These are phyloP conservation scores for Crax fasciolata DNA, from an alignment of 2,797 vertebrate species.

Conservation along the genomic window DNA sequence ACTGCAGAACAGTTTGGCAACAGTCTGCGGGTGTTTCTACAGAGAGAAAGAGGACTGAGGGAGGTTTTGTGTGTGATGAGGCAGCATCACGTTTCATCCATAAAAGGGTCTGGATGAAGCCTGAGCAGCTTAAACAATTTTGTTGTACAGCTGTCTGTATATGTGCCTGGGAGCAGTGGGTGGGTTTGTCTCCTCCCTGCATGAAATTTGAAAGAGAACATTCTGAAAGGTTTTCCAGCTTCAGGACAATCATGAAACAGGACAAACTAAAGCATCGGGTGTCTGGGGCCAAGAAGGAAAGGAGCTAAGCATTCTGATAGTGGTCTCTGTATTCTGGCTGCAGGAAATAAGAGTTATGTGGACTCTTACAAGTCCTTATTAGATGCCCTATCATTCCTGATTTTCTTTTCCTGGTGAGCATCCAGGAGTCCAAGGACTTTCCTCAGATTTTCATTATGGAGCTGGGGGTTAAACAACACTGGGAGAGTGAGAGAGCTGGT, in stretches of 20 bases:
- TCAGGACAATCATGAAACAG: neutral
- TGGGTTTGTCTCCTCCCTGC: neutral
- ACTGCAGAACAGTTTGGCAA: conserved; percentile 59
- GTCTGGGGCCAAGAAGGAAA: neutral
- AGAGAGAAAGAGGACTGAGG: neutral
- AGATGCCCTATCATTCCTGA: neutral
- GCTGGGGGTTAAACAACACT: neutral
- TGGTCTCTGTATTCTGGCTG: neutral
- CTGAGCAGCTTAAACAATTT: neutral
- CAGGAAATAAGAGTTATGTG: neutral
- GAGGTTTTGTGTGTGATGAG: neutral
- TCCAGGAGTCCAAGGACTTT: neutral
- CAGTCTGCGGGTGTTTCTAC: fast-evolving
- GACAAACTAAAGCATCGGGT: neutral
- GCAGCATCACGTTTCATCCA: neutral
- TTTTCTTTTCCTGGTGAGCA: neutral
- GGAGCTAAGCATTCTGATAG: neutral
- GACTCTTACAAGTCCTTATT: neutral
- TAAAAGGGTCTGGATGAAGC: neutral
- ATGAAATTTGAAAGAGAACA: neutral
- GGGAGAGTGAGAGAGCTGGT: neutral
- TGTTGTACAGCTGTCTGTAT: fast-evolving
- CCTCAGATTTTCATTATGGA: neutral
- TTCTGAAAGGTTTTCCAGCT: neutral
- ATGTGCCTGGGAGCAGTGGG: neutral